A percentile compares a stretch with the other conserved stretches of the same genome.
These are phyloP conservation scores for Rhodeus uyekii DNA, from an alignment of 2,797 vertebrate species.

Conservation along the genomic window DNA sequence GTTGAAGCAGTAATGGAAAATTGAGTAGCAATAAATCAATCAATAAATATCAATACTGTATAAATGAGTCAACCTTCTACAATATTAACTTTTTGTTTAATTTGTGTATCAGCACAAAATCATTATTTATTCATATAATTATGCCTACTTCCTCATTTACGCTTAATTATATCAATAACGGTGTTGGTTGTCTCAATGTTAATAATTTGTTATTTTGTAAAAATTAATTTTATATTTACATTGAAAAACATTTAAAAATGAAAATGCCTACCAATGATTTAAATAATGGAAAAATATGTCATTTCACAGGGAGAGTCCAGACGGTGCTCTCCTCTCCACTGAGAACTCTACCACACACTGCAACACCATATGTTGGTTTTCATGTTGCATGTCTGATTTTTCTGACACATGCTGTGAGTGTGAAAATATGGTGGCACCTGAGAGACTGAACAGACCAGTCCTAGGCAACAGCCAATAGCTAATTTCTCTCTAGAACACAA, in stretches of 20 bases:
- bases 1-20: neutral
- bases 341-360: neutral
- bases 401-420: neutral
- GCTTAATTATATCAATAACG: neutral
- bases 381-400: neutral
- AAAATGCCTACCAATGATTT: neutral
- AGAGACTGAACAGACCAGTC: neutral
- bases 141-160: neutral
- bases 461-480: neutral
- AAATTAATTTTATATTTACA: neutral
- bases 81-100: neutral
- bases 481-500: neutral
- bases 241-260: neutral
- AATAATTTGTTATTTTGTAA: neutral
- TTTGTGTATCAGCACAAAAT: neutral
- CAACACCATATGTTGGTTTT: constrained; percentile 1
- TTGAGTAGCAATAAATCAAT: neutral
- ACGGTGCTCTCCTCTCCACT: neutral
- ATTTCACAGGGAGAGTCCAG: neutral
- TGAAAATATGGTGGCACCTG: neutral
- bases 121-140: neutral
- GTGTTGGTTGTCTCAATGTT: neutral
- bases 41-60: neutral
- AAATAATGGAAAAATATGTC: neutral
- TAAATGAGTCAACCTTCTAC: neutral